Conservation (phyloP, 2,797 vertebrate species). For the Sebastolobus altivelis region DNA sequence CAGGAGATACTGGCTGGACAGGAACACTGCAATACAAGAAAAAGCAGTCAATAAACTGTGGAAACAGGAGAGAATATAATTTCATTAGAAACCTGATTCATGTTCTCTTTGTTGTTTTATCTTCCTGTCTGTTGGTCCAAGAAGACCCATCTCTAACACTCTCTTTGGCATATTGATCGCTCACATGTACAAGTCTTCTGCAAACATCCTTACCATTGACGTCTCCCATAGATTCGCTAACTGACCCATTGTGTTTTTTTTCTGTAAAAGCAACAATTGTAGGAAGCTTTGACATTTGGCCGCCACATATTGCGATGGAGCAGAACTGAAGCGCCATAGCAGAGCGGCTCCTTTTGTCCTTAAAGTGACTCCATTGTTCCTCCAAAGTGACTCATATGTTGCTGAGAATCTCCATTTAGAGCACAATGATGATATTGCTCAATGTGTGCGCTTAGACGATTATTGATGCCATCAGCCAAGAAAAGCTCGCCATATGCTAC, state of each 20-base stretch:
- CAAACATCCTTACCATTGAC: slow-evolving; percentile 50
- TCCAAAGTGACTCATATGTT: slow-evolving; percentile 56
- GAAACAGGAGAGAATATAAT: background rate
- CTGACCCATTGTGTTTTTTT: slow-evolving; percentile 24
- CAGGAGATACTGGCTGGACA: background rate
- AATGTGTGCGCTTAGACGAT: slow-evolving; percentile 20
- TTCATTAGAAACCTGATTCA: slow-evolving; percentile 7
- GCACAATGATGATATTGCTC: slow-evolving; percentile 21
- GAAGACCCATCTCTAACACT: slow-evolving; percentile 12
- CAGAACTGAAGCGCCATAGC: slow-evolving; percentile 17
- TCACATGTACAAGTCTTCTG: slow-evolving; percentile 16
- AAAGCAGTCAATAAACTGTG: background rate
- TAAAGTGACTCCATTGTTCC: slow-evolving; percentile 65
- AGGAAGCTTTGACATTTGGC: slow-evolving; percentile 58
- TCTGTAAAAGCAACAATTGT: slow-evolving; percentile 38
- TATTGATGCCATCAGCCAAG: slow-evolving; percentile 49
- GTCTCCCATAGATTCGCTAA: slow-evolving; percentile 45
- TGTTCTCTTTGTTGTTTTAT: background rate
- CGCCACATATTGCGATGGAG: slow-evolving; percentile 15
- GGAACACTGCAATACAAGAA: background rate
- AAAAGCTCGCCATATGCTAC: slow-evolving; percentile 65
- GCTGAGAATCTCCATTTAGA: slow-evolving; percentile 50
- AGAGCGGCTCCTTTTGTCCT: slow-evolving; percentile 62
- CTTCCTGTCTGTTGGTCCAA: background rate
- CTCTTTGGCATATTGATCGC: slow-evolving; percentile 42